phyloP scores from a whole-genome alignment of 2,888 invertebrate genomes.

The Drosophila histrio region DNA sequence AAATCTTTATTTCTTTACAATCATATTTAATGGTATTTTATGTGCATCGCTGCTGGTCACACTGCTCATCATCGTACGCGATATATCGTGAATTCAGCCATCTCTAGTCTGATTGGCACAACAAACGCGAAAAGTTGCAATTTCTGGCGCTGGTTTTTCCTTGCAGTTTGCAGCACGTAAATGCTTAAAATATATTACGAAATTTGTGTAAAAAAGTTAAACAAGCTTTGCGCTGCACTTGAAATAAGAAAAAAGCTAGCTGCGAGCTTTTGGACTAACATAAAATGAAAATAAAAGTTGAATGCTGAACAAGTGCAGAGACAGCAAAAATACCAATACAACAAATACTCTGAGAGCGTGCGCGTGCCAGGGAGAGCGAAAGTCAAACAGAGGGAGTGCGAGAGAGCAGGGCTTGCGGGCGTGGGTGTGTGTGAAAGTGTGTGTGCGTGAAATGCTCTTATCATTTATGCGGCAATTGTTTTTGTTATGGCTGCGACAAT shows the following conservation, averaged over 20 bases:
- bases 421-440: slow-evolving; percentile 28
- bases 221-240: background rate
- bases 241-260: background rate
- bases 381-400: slow-evolving; percentile 9
- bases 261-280: background rate
- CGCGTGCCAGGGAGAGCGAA: slow-evolving; percentile 22
- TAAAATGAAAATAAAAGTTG: background rate
- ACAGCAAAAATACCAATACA: slow-evolving; percentile 66
- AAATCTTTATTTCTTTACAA: background rate
- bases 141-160: slow-evolving; percentile 55
- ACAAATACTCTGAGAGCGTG: slow-evolving; percentile 44
- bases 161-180: slow-evolving; percentile 59
- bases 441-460: slow-evolving; percentile 48
- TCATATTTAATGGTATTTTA: background rate
- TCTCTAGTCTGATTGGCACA: slow-evolving; percentile 66
- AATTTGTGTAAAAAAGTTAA: slow-evolving; percentile 8
- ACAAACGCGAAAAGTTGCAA: slow-evolving; percentile 68
- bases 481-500: slow-evolving; percentile 42
- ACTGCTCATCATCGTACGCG: background rate
- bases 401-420: slow-evolving; percentile 3
- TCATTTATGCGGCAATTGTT: slow-evolving; percentile 64
- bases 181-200: slow-evolving; percentile 6
- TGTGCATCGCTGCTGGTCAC: slow-evolving; percentile 1
- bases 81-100: slow-evolving; percentile 11
- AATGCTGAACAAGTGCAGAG: slow-evolving; percentile 58